Conservation (phyloP, 1,140 invertebrate species). For the Melanaphis sacchari region DNA sequence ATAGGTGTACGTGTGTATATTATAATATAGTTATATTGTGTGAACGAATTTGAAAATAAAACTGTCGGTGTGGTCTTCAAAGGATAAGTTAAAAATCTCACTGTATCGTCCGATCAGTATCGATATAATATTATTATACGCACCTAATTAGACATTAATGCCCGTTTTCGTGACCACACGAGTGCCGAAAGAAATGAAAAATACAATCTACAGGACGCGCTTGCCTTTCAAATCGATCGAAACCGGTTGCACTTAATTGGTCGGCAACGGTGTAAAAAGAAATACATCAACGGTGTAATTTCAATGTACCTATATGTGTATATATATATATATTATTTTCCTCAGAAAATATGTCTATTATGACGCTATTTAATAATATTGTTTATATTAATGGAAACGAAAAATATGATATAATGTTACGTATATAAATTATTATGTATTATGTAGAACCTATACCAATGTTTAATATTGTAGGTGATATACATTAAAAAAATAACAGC, state of each 20-base stretch:
- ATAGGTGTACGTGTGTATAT: background rate
- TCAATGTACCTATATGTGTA: background rate
- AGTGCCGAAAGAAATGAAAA: slow-evolving; percentile 41
- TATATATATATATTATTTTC: background rate
- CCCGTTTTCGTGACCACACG: slow-evolving; percentile 30
- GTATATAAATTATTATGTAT: background rate
- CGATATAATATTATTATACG: slow-evolving; percentile 20
- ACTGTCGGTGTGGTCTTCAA: slow-evolving; percentile 16
- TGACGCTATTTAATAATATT: slow-evolving; percentile 26
- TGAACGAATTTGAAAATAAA: background rate
- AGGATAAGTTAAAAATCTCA: slow-evolving; percentile 19
- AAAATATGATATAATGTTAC: background rate
- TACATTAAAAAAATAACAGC: background rate
- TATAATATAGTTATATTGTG: slow-evolving; percentile 15
- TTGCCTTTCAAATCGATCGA: slow-evolving; percentile 18
- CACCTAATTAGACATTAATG: slow-evolving; percentile 38
- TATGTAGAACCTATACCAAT: background rate
- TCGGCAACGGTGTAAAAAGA: slow-evolving; percentile 44
- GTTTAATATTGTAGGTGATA: too few species aligned
- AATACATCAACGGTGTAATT: slow-evolving; percentile 41
- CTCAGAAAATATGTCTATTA: slow-evolving; percentile 24
- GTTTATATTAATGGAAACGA: slow-evolving; percentile 22
- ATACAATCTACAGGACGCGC: background rate
- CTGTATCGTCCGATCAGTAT: slow-evolving; percentile 19
- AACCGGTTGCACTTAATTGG: slow-evolving; percentile 49